Evolutionary conservation across 2,888 invertebrate genomes (phyloP), one percentile per base, ranked within the genome.

Genomic region (Timandra comae): DNA sequence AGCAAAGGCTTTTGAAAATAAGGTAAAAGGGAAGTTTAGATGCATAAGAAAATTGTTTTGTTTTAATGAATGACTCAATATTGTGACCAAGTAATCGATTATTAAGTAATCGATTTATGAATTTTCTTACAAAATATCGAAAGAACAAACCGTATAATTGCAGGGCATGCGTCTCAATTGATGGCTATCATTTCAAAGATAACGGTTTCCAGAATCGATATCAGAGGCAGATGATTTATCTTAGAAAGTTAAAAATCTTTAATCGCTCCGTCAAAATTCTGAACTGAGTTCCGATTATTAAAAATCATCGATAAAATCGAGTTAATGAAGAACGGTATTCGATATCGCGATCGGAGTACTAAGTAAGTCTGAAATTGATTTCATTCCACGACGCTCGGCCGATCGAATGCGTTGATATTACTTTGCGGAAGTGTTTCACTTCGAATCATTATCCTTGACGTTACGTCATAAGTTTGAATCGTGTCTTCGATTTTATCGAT

Each of bases 271-370:
- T 75, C 77, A 71, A 73, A 74, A 77, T 65, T 69, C 67, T 63
- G 67, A 61, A 54, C 52, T 55, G 64, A 63, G 71, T 65, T 64
- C 65, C 75, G 73, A 76, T 84, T 81, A 79, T 80, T 71, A 82
- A 77, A 79, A 81, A 82, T 68, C 65, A 60, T 49, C 58, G 84
- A 85, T 81, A 84, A 80, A 78, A 84, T 84, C 84, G 65, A 74
- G 69, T 75, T 81, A 84, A 84, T 81, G 79, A 81, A 80, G 79
- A 77, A 78, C 78, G 74, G 79, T 71, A 68, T 64, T 56, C 56
- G 59, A 66, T 69, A 78, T 77, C 70, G 60, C 63, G 75, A 76
- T 78, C 69, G 55, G 51, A 43, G 49, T 46, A 52, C 56, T 56
- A 68, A 71, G 62, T 56, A 68, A 71, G 62, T 68, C 64, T 64